These are phyloP conservation scores for Argyresthia albistria DNA, from an alignment of 2,888 invertebrate species.

Conservation along the genomic window DNA sequence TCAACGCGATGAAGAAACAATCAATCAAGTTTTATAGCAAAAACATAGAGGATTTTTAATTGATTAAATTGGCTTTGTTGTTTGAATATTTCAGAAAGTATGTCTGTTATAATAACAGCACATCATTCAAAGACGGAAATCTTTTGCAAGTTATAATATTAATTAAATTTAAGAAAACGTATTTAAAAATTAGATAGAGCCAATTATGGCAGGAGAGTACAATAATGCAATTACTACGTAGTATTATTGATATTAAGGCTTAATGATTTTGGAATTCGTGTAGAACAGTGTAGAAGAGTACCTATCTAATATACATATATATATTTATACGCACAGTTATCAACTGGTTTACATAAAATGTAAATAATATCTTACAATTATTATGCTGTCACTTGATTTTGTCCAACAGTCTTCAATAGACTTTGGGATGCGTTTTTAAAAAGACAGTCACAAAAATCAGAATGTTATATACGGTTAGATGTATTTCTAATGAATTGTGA, in stretches of 20 bases:
- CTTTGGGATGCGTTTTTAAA: not conserved
- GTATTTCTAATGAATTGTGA: constrained; percentile 48
- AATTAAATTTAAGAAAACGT: not conserved
- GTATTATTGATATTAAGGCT: not conserved
- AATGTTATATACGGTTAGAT: not conserved
- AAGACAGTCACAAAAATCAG: not conserved
- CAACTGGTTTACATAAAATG: not conserved
- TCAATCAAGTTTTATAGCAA: no score
- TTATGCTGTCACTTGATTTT: not conserved
- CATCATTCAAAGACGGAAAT: not conserved
- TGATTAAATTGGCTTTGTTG: not conserved
- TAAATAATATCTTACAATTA: not conserved
- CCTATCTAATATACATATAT: not conserved
- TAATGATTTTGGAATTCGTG: not conserved
- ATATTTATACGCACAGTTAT: not conserved
- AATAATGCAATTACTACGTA: constrained; percentile 40
- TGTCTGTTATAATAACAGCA: not conserved
- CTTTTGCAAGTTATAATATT: not conserved
- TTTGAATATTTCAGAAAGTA: not conserved
- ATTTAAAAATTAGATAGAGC: not conserved
- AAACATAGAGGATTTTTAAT: not conserved
- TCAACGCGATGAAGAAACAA: no score
- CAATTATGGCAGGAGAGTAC: constrained; percentile 44
- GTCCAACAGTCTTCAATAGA: not conserved
- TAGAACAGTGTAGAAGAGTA: not conserved